Evolutionary conservation across 2,888 invertebrate genomes (phyloP), one percentile per base, ranked within the genome.

Genomic region (Malthinus flaveolus): DNA sequence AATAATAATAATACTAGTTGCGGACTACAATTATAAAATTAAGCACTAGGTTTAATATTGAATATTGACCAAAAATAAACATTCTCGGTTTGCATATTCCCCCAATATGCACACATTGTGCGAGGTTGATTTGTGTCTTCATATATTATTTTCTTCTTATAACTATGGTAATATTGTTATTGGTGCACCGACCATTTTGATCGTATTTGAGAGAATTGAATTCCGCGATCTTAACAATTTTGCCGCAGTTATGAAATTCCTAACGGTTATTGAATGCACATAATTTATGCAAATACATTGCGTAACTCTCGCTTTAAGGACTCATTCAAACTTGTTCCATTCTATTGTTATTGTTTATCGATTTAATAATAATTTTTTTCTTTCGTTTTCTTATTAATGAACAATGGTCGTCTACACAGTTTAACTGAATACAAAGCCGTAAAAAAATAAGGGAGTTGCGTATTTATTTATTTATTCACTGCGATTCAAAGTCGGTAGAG

Each of bases 121-220:
- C 8, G 23, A 23, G 53, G 59, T 59, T 59, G 59, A 59, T 59
- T 59, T 59, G 59, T 59, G 59, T 35, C 54, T 23, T 54, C 32
- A 42, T 42, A 42, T 42, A 15, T 3, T 31, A 50, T 56, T 48
- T 50, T 44, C 51, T 51, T 45, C 36, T 23, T 47, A 46, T 46
- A 59, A 59, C 59, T 51, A 59, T 59, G 55, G 54, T 54, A 59
- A 59, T 59, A 59, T 59, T 59, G 55, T 59, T 55, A 59, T 59
- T 55, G 59, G 59, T 53, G 45, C 44, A 59, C 50, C 54, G 10
- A 42, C 39, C 39, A 42, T 15, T 15, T 23, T 42, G 39, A 15
- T 42, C 13, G 5, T 23, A 23, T 23, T 23, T 23, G 42, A 42
- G 51, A 47, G 51, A 32, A n/a, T 23, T 49, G 49, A 55, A 49